These are phyloP conservation scores for Spinibarbus caldwelli DNA, from an alignment of 2,797 vertebrate genomes.

Conservation along the genomic window DNA sequence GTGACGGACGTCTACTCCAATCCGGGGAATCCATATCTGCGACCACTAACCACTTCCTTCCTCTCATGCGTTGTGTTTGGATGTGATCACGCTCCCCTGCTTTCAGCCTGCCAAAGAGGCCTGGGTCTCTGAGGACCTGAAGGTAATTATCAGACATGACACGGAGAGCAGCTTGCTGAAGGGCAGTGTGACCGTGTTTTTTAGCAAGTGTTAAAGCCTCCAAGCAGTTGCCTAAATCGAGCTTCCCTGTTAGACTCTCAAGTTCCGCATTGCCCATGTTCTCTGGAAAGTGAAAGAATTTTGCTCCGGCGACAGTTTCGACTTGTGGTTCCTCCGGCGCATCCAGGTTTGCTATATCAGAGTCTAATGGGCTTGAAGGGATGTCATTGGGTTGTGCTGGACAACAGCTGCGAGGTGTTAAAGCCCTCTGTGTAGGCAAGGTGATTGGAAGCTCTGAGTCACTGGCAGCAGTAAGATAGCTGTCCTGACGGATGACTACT, in stretches of 20 bases:
- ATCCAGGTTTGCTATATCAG: constrained; percentile 53
- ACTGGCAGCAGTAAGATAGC: constrained; percentile 78
- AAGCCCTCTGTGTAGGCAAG: constrained; percentile 51
- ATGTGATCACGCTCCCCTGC: constrained; percentile 86
- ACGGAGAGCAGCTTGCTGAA: constrained; percentile 81
- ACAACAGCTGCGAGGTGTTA: neutral
- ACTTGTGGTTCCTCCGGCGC: constrained; percentile 43
- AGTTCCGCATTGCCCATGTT: constrained; percentile 62
- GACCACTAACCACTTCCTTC: constrained; percentile 78
- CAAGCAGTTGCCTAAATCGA: constrained; percentile 90
- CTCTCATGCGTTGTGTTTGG: constrained; percentile 77
- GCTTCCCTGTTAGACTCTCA: constrained; percentile 70
- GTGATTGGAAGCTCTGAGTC: constrained; percentile 76
- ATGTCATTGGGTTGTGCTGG: constrained; percentile 39
- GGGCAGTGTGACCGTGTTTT: constrained; percentile 72
- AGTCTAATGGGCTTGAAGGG: constrained; percentile 17
- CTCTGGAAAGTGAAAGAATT: constrained; percentile 68
- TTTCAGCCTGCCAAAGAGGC: constrained; percentile 82
- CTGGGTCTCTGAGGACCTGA: constrained; percentile 84
- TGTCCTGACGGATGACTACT: constrained; percentile 74
- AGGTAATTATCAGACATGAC: constrained; percentile 94
- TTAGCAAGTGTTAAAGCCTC: constrained; percentile 84
- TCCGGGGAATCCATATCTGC: constrained; percentile 83
- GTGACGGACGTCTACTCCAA: constrained; percentile 59
- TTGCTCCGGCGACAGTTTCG: constrained; percentile 66